Conservation (phyloP, 2,797 vertebrate genomes). For the Enteromius trimaculatus region DNA sequence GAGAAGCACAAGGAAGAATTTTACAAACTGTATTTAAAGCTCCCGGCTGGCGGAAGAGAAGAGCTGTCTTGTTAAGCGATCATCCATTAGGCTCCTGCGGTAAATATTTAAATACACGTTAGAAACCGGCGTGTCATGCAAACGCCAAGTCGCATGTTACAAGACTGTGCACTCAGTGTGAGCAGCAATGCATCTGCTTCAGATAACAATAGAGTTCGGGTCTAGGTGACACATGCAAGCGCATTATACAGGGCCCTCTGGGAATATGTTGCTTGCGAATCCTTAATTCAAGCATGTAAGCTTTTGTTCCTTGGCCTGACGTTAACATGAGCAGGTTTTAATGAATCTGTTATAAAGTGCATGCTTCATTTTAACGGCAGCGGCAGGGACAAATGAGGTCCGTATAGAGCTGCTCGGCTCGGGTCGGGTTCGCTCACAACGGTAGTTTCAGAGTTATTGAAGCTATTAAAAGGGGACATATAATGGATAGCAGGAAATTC, state of each 20-base stretch:
- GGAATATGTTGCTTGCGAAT: conserved; percentile 41
- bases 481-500: neutral
- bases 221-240: conserved; percentile 17
- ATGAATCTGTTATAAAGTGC: conserved; percentile 19
- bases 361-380: conserved; percentile 20
- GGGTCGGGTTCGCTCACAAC: neutral
- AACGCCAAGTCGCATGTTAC: conserved; percentile 30
- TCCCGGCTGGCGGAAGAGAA: conserved; percentile 2
- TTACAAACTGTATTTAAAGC: conserved; percentile 39
- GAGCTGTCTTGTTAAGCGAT: conserved; percentile 57
- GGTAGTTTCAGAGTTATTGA: conserved; percentile 14
- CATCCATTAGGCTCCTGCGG: conserved; percentile 52
- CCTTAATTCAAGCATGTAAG: conserved; percentile 40
- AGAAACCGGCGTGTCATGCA: conserved; percentile 12
- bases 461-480: conserved; percentile 20
- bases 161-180: conserved; percentile 45
- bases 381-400: conserved; percentile 10
- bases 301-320: conserved; percentile 40
- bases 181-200: conserved; percentile 23
- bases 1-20: neutral
- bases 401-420: neutral
- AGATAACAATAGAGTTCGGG: conserved; percentile 28
- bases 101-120: conserved; percentile 59
- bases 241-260: conserved; percentile 13
- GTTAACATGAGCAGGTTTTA: conserved; percentile 34